These are phyloP conservation scores for Cebus imitator DNA, from an alignment of 2,113 vertebrate genomes.

Conservation along the genomic window DNA sequence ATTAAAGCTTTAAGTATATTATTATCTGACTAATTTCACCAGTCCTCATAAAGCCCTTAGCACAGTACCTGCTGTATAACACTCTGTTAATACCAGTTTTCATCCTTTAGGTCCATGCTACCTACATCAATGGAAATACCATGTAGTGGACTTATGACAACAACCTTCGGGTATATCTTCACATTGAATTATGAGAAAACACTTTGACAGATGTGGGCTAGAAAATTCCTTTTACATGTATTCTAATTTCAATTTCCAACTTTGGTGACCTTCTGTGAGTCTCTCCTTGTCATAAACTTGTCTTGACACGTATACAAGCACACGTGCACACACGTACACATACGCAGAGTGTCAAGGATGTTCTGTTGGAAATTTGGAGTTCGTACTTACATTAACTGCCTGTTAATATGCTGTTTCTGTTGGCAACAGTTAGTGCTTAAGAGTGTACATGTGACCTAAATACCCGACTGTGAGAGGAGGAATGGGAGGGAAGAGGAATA, in stretches of 20 bases:
- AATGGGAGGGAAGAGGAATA: not conserved
- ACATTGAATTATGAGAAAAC: not conserved
- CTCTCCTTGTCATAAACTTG: not conserved
- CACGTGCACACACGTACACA: not conserved
- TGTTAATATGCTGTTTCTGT: not conserved
- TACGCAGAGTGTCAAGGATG: not conserved
- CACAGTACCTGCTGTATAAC: not conserved
- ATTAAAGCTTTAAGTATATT: not conserved
- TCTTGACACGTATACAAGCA: not conserved
- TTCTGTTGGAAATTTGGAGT: not conserved
- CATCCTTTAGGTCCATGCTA: not conserved
- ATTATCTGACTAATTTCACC: not conserved
- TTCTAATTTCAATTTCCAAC: not conserved
- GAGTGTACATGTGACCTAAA: too few relatives aligned
- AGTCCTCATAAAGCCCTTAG: not conserved
- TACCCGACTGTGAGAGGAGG: too few relatives aligned
- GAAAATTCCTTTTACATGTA: not conserved
- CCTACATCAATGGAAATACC: not conserved
- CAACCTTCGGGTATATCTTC: not conserved
- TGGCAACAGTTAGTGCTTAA: too few relatives aligned
- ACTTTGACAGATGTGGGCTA: not conserved
- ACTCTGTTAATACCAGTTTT: not conserved
- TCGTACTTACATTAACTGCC: not conserved
- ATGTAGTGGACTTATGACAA: accelerated
- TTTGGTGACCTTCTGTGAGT: not conserved